Evolutionary conservation across 1,140 invertebrate species (phyloP), one percentile per base, ranked within the genome.

Genomic region (Sarcophaga peregrina): DNA sequence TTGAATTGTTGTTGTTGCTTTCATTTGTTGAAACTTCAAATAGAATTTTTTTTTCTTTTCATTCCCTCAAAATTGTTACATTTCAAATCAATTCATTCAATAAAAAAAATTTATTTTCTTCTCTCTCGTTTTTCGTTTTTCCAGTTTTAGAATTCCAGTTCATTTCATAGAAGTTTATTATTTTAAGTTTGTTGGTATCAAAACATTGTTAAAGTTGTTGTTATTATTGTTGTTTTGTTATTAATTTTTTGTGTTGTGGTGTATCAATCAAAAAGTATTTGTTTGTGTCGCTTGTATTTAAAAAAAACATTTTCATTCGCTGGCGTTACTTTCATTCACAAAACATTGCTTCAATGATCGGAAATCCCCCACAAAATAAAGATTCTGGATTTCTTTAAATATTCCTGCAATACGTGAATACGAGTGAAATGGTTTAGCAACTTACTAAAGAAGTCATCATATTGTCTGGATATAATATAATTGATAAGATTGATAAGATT

Each of bases 261-360:
- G 50, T 68, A 68, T 68, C 62, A 68, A 68, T 68, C 62, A 68
- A 68, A 68, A 68, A 25, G 8, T 68, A 5, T 68, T 68, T 68
- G 62, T 68, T 15, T 58, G 15, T 58, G 20, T 20, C 62, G 62
- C n/a, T 20, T 58, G 15, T 15, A n/a, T 13, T 13, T 11, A 0
- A n/a, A 62, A 25, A 25, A 20, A 37, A 2, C n/a, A n/a, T 37
- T 37, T 37, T 37, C 25, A 2, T 37, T 37, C 25, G 25, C 25
- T 37, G 25, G 25, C 25, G 4, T 37, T 37, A 4, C 25, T 37
- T 37, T 37, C 25, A 37, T 37, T 37, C 25, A 37, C 25, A 37
- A 37, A 37, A 37, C 25, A 4, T 37, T 37, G 25, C 4, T 37
- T 37, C 25, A 37, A 37, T 37, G 25, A 37, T 37, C n/a, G n/a